A percentile compares a stretch with the other conserved stretches of the same genome.
phyloP scores from a whole-genome alignment of 2,113 vertebrate genomes.

The Chloebia gouldiae region DNA sequence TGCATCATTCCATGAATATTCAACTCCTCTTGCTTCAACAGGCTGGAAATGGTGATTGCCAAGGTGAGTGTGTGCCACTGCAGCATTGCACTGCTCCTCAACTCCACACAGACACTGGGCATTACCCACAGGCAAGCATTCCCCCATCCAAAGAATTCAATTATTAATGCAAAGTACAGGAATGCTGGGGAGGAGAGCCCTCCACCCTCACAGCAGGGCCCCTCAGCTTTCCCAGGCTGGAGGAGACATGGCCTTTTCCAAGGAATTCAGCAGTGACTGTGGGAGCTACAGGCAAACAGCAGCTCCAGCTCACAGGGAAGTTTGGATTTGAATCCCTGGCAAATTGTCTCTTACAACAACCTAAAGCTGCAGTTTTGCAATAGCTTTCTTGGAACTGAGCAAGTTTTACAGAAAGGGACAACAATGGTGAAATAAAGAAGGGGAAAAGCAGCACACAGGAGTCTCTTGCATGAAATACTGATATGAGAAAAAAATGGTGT shows the following conservation, averaged over 20 bases:
- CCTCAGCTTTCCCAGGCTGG: neutral
- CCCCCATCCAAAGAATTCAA: neutral
- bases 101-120: neutral
- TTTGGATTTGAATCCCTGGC: neutral
- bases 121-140: neutral
- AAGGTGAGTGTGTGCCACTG: neutral
- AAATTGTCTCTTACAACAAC: neutral
- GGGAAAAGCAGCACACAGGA: neutral
- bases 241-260: neutral
- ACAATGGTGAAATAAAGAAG: neutral
- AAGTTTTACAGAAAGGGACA: neutral
- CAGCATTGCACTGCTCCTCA: neutral
- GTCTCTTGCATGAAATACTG: neutral
- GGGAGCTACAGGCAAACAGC: neutral
- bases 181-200: neutral
- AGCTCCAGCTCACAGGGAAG: neutral
- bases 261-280: neutral
- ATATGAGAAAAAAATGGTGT: neutral
- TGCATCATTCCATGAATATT: neutral
- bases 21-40: conserved; percentile 60
- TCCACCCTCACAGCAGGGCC: neutral
- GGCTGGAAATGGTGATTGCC: neutral
- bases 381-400: neutral
- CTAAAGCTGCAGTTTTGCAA: neutral
- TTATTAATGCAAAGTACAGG: neutral